Conservation (phyloP, 2,888 invertebrate species). For the Siphlonurus alternatus region DNA sequence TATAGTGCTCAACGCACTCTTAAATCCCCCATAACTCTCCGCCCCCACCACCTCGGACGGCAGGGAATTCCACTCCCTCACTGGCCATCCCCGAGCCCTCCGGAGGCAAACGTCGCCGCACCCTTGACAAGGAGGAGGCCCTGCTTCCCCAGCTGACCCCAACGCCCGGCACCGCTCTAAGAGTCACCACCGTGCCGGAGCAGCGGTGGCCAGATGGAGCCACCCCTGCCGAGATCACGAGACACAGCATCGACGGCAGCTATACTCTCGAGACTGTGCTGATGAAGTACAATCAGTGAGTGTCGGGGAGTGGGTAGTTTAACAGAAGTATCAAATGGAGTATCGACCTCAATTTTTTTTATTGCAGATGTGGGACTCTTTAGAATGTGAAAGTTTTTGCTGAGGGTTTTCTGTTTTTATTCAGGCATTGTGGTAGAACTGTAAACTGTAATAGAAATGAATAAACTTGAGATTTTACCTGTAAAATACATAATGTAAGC, state of each 20-base stretch:
- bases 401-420: too few species aligned
- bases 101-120: slow-evolving; percentile 22
- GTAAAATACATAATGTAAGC: slow-evolving; percentile 85
- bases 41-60: too few species aligned
- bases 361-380: too few species aligned
- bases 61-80: too few species aligned
- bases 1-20: too few species aligned
- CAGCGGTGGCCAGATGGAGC: slow-evolving; percentile 60
- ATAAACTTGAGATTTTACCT: slow-evolving; percentile 43
- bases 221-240: slow-evolving; percentile 68
- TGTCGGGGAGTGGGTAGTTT: too few species aligned
- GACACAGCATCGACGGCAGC: slow-evolving; percentile 66
- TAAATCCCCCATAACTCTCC: too few species aligned
- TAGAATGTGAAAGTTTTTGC: too few species aligned
- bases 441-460: background rate
- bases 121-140: slow-evolving; percentile 43
- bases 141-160: slow-evolving; percentile 70
- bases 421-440: background rate
- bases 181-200: slow-evolving; percentile 59
- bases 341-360: too few species aligned
- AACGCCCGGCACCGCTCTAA: slow-evolving; percentile 60
- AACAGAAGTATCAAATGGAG: too few species aligned
- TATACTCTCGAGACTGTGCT: slow-evolving; percentile 49
- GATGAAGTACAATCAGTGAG: slow-evolving; percentile 39
- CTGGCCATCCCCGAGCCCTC: too few species aligned